A percentile compares a stretch with the other conserved stretches of the same genome.
phyloP scores from a whole-genome alignment of 2,113 vertebrate genomes.

The Clarias gariepinus region DNA sequence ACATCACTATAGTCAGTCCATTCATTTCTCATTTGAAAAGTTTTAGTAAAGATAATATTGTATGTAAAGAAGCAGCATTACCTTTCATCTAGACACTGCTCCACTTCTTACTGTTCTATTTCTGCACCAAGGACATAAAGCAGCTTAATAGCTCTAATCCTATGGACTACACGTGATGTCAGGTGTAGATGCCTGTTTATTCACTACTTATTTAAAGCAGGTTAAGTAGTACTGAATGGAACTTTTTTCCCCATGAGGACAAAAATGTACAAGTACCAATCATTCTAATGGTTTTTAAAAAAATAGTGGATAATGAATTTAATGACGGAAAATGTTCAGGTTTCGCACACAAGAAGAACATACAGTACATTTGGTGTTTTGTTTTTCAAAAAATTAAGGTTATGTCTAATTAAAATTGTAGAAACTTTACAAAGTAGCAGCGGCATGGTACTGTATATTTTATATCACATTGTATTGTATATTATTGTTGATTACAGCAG shows the following conservation, averaged over 20 bases:
- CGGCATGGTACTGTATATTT: not conserved
- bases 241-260: not conserved
- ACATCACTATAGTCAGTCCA: not conserved
- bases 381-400: not conserved
- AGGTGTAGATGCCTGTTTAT: conserved; percentile 8
- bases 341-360: not conserved
- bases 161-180: conserved; percentile 66
- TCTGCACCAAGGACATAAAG: conserved; percentile 81
- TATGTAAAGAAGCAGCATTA: conserved; percentile 1
- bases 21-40: not conserved
- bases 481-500: too few species aligned
- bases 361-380: too few species aligned
- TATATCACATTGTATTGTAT: not conserved
- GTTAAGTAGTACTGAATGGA: not conserved
- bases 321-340: not conserved
- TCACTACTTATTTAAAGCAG: conserved; percentile 15
- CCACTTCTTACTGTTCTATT: conserved; percentile 82
- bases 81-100: conserved; percentile 65
- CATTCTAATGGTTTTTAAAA: too few species aligned
- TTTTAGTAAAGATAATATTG: not conserved
- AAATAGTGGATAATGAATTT: not conserved
- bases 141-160: conserved; percentile 88
- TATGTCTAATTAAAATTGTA: not conserved
- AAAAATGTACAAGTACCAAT: too few species aligned
- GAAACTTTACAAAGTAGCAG: not conserved